A percentile compares a stretch with the other conserved stretches of the same genome.
Conservation (phyloP, 2,113 vertebrate genomes). For the Oostethus manadensis region DNA sequence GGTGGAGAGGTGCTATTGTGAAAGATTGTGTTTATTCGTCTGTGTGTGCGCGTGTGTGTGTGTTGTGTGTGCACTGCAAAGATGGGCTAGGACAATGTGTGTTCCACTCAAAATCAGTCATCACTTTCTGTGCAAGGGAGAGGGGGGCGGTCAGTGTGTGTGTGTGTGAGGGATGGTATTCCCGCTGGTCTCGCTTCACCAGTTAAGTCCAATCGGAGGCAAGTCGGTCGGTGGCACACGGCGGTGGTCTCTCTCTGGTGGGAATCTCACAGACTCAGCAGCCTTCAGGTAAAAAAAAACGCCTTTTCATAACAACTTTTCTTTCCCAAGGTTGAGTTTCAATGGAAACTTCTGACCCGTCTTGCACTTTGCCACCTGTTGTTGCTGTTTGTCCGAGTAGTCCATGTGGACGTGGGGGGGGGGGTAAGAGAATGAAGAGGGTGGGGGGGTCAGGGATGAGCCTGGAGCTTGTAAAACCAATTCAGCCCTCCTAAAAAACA, state of each 20-base stretch:
- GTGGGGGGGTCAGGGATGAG: background rate
- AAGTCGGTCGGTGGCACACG: constrained; percentile 38
- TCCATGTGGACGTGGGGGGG: constrained; percentile 32
- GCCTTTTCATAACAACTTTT: constrained; percentile 3
- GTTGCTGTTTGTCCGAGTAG: constrained; percentile 32
- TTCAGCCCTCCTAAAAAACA: background rate
- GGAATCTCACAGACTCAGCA: background rate
- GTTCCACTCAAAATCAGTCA: constrained; percentile 46
- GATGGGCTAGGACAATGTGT: constrained; percentile 36
- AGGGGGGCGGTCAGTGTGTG: constrained; percentile 18
- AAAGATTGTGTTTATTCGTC: constrained; percentile 38
- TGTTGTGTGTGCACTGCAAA: constrained; percentile 17
- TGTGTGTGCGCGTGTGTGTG: constrained; percentile 17
- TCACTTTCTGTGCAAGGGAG: constrained; percentile 13
- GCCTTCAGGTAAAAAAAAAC: constrained; percentile 1
- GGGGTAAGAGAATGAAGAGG: background rate
- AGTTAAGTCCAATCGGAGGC: constrained; percentile 61
- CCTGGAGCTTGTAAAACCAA: background rate
- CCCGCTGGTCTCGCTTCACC: constrained; percentile 57
- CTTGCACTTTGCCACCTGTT: constrained; percentile 29
- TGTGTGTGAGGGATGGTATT: constrained; percentile 35
- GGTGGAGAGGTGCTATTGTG: constrained; percentile 43
- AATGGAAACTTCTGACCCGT: background rate
- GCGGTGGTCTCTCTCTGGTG: constrained; percentile 47
- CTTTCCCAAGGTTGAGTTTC: no score